These are phyloP conservation scores for Acanthiza pusilla DNA, from an alignment of 2,797 vertebrate species.

Conservation along the genomic window DNA sequence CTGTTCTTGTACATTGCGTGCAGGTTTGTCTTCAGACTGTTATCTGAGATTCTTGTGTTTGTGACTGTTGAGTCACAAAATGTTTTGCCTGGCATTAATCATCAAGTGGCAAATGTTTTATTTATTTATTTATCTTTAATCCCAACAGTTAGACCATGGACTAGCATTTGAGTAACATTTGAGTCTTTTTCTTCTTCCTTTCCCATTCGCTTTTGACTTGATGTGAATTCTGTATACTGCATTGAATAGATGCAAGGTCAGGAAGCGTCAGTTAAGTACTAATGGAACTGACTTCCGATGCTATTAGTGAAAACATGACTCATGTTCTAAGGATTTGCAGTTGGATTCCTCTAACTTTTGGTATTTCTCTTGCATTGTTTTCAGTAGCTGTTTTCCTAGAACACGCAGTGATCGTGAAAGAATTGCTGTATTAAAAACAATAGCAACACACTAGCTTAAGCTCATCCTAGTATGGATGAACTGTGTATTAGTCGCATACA, in stretches of 20 bases:
- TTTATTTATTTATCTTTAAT: background rate
- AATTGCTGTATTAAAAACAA: background rate
- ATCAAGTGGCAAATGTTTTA: background rate
- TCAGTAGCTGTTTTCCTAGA: conserved; percentile 27
- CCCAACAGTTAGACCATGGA: background rate
- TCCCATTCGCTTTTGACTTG: background rate
- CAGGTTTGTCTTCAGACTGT: background rate
- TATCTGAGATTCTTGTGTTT: background rate
- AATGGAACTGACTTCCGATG: conserved; percentile 26
- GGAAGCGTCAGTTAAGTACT: background rate
- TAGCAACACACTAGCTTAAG: background rate
- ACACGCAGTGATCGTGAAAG: background rate
- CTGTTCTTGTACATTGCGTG: background rate
- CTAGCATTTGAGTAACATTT: background rate
- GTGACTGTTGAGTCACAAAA: background rate
- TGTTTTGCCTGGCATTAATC: background rate
- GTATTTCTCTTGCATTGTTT: conserved; percentile 35
- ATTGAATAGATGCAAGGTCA: background rate
- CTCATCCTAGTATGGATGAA: background rate
- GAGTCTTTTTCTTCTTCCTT: background rate
- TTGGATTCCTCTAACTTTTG: conserved; percentile 45
- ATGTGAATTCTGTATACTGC: background rate
- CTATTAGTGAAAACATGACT: conserved; percentile 58
- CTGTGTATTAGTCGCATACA: background rate
- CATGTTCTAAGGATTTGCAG: conserved; percentile 35